A percentile compares a stretch with the other conserved stretches of the same genome.
These are phyloP conservation scores for Hyperoplus lanceolatus DNA, from an alignment of 2,797 vertebrate genomes.

Conservation along the genomic window DNA sequence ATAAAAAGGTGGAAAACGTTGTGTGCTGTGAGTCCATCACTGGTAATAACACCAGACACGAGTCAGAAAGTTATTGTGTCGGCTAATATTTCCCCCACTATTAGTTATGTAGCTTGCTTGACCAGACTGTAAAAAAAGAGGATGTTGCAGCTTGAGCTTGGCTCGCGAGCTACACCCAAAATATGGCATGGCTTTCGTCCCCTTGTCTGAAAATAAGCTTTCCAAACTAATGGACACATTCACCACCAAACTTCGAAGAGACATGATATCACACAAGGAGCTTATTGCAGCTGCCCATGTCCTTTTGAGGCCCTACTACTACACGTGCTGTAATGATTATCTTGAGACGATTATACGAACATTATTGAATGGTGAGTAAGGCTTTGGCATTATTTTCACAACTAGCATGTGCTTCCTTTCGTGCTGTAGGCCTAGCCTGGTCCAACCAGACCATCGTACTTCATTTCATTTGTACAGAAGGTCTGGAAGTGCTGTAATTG, in stretches of 20 bases:
- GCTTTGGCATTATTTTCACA: neutral
- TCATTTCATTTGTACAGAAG: no score
- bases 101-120: neutral
- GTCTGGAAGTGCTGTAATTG: no score
- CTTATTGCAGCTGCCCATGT: neutral
- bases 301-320: no score
- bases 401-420: neutral
- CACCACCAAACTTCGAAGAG: neutral
- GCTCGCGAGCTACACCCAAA: no score
- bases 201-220: neutral
- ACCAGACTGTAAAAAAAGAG: no score
- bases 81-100: no score
- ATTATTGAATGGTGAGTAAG: conserved; percentile 5
- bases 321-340: neutral
- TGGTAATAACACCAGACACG: neutral
- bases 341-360: neutral
- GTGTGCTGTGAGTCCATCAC: no score
- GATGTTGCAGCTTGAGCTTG: no score
- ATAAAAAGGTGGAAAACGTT: neutral
- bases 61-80: neutral
- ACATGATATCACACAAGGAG: neutral
- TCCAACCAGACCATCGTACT: no score
- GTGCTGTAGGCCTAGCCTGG: neutral
- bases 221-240: neutral
- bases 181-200: neutral